Percentiles rank a stretch among this genome's conserved stretches.
Conservation (phyloP, 2,888 invertebrate genomes). For the Drosophila kuntzei region DNA sequence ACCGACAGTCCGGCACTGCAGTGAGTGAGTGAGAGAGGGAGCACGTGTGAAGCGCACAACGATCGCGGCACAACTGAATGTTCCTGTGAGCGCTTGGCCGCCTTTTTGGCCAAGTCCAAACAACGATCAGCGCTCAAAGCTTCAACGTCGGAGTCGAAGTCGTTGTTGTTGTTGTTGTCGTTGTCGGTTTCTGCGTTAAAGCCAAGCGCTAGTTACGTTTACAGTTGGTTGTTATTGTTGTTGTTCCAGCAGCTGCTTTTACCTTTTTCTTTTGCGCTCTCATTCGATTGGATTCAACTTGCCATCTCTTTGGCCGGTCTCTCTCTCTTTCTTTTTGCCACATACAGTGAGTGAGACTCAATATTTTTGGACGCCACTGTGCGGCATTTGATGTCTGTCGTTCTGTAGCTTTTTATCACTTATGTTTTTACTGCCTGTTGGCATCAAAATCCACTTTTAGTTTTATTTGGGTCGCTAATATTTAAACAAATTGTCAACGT, state of each 20-base stretch:
- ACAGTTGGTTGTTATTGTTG: constrained; percentile 55
- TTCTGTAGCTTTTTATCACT: constrained; percentile 33
- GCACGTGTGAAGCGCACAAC: constrained; percentile 84
- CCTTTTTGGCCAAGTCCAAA: constrained; percentile 79
- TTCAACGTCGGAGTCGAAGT: constrained; percentile 5
- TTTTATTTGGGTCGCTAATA: constrained; percentile 66
- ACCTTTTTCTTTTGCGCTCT: constrained; percentile 72
- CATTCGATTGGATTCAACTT: constrained; percentile 46
- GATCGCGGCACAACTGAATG: constrained; percentile 85
- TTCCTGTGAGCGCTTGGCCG: constrained; percentile 76
- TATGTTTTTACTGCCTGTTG: constrained; percentile 46
- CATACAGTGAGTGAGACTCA: constrained; percentile 4
- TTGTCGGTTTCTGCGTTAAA: constrained; percentile 41
- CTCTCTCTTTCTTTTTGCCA: constrained; percentile 29
- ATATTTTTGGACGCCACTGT: constrained; percentile 62
- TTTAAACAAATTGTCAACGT: constrained; percentile 58
- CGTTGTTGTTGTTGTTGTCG: constrained; percentile 2
- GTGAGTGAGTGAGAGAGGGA: constrained; percentile 12
- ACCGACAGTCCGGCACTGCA: constrained; percentile 30
- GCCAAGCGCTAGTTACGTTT: constrained; percentile 52
- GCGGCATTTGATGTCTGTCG: constrained; percentile 51
- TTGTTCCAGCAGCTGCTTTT: constrained; percentile 62
- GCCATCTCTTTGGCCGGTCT: constrained; percentile 39
- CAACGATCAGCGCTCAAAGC: constrained; percentile 28
- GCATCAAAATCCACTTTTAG: constrained; percentile 58